Percentiles rank a stretch among this genome's conserved stretches.
phyloP scores from a whole-genome alignment of 1,140 invertebrate species.

The Dolichoris vasculosae region DNA sequence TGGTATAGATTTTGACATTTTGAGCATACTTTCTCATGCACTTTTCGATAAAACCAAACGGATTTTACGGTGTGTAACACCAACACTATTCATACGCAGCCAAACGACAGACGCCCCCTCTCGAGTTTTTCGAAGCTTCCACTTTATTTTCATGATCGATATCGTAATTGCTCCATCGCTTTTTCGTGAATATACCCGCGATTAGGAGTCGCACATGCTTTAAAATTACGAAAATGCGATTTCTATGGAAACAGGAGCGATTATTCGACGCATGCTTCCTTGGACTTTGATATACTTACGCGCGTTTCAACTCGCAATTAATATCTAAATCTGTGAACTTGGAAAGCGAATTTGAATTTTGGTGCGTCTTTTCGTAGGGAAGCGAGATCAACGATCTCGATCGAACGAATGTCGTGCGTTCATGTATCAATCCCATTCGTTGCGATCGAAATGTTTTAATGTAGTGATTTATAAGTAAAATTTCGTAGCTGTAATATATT shows the following conservation, averaged over 20 bases:
- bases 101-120: slow-evolving; percentile 53
- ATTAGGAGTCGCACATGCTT: neutral
- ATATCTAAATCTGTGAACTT: too few species aligned
- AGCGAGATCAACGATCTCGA: too few species aligned
- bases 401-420: neutral
- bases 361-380: too few species aligned
- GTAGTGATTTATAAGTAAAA: neutral
- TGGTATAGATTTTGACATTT: slow-evolving; percentile 63
- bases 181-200: neutral
- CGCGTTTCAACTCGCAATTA: too few species aligned
- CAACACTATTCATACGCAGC: slow-evolving; percentile 53
- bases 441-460: neutral
- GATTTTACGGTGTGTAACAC: slow-evolving; percentile 56
- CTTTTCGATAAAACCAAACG: slow-evolving; percentile 47
- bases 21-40: slow-evolving; percentile 43
- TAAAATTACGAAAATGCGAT: neutral
- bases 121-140: neutral
- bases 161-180: neutral
- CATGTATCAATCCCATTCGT: neutral
- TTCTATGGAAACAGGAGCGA: too few species aligned
- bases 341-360: too few species aligned
- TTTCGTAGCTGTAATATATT: neutral
- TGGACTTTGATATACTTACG: too few species aligned
- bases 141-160: slow-evolving; percentile 32
- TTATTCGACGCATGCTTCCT: too few species aligned